These are phyloP conservation scores for Eulemur macaco DNA, from an alignment of 2,113 vertebrate genomes.

Conservation along the genomic window DNA sequence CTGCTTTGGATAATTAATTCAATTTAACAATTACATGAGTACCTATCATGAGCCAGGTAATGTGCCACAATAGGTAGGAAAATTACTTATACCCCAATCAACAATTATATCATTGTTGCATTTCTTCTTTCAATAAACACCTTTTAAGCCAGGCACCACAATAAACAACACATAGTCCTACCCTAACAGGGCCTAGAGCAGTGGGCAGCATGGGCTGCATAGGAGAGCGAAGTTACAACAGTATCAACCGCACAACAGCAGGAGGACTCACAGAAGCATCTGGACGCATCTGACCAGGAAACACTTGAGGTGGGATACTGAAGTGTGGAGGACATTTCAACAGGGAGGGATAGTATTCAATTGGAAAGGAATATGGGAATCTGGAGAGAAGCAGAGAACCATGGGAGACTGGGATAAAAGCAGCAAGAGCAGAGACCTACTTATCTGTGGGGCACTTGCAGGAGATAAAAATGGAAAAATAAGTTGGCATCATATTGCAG, in stretches of 20 bases:
- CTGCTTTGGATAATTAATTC: background rate
- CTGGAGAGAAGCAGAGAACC: background rate
- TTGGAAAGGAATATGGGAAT: background rate
- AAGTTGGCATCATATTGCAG: slow-evolving; percentile 4
- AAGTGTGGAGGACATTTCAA: background rate
- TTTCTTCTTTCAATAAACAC: background rate
- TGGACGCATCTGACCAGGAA: background rate
- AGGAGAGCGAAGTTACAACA: background rate
- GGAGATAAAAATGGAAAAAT: slow-evolving; percentile 52
- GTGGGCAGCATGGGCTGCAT: background rate
- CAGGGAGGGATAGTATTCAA: background rate
- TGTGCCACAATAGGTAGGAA: background rate
- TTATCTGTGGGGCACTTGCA: background rate
- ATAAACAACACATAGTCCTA: background rate
- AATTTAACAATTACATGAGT: background rate
- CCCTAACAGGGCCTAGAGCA: background rate
- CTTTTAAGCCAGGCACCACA: background rate
- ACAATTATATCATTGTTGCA: background rate
- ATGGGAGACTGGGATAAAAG: background rate
- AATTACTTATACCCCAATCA: background rate
- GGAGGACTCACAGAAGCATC: background rate
- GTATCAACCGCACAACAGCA: background rate
- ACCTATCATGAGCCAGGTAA: background rate
- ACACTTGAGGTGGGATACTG: background rate
- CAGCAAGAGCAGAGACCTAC: background rate